Evolutionary conservation across 2,797 vertebrate species (phyloP), one percentile per base, ranked within the genome.

Genomic region (Staurois parvus): DNA sequence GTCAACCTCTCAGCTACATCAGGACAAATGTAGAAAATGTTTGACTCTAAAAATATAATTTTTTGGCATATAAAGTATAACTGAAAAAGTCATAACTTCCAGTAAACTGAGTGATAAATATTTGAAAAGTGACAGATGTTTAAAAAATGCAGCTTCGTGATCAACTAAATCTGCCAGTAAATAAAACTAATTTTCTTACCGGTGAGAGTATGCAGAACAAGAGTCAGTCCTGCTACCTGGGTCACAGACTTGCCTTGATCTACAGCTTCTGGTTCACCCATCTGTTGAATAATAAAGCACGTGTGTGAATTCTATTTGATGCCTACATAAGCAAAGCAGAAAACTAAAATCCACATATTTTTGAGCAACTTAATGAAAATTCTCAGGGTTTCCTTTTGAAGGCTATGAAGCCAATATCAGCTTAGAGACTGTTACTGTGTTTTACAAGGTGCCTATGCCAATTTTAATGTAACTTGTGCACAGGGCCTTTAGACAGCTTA

Each of bases 161-260:
- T 56, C 17, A 56, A 21, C 19, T 24, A 48, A 48, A 15, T 15
- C 4, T 0, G 21, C 21, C 21, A 24, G 6, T 59, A 52, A 19
- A 52, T 52, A 19, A 19, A 4, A 52, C 19, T 0, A 0, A 52
- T 52, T 17, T 8, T 59, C 52, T 78, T 83, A 87, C 85, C 81
- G 12, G 29, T 15, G 42, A 45, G 10, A 26, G 40, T 34, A 29
- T 87, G 68, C 32, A 87, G 67, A 29, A 74, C 3, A 10, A 87
- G 85, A 28, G 76, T 83, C 42, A 79, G 12, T 29, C 85, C 79
- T 26, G 80, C 80, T 24, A 83, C 69, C 0, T 56, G 29, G 30
- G 15, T 68, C 19, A 87, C 59, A 52, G 75, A 68, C 13, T 30
- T 37, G 21, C 32, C 6, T 78, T 78, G 80, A 30, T 83, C 80